Base-by-base conservation (phyloP, 1,140 invertebrate genomes). In the Bilobella aurantiaca region DNA sequence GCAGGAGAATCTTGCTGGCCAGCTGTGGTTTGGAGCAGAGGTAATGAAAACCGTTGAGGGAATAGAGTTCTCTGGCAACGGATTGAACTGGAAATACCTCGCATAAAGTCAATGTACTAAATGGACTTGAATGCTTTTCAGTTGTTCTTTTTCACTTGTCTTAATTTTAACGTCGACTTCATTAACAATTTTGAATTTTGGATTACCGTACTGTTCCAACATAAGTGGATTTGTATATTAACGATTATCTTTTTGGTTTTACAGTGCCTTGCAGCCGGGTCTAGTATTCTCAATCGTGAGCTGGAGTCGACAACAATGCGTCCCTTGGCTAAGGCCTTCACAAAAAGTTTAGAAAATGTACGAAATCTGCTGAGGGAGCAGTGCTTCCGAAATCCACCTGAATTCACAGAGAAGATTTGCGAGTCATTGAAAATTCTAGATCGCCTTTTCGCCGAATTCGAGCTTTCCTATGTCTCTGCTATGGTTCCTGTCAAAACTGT, bases 21-120 rank as follows among this genome's bases (percentile, higher is more conserved):
- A 99, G 79, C 81, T 99, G 18, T 99, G 96, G 96, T 99, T 99
- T 81, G 96, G 96, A n/a, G 96, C 96, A 37, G 96, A 99, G 84
- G 89, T 91, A 79, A 74, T 53, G 23, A 53, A 53, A n/a, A n/a
- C n/a, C n/a, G n/a, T n/a, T n/a, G n/a, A n/a, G n/a, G n/a, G n/a
- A n/a, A n/a, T n/a, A n/a, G n/a, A n/a, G n/a, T n/a, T n/a, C n/a
- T n/a, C n/a, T n/a, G n/a, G n/a, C n/a, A n/a, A n/a, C n/a, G n/a
- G n/a, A n/a, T n/a, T n/a, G n/a, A n/a, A n/a, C n/a, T n/a, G n/a
- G n/a, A n/a, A n/a, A n/a, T n/a, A n/a, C n/a, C n/a, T n/a, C n/a
- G n/a, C n/a, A n/a, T n/a, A n/a, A n/a, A n/a, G n/a, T n/a, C n/a
- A n/a, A n/a, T n/a, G n/a, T n/a, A n/a, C n/a, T n/a, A n/a, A n/a